Base-by-base conservation (phyloP, 2,113 vertebrate species). In the Lepisosteus oculatus region DNA sequence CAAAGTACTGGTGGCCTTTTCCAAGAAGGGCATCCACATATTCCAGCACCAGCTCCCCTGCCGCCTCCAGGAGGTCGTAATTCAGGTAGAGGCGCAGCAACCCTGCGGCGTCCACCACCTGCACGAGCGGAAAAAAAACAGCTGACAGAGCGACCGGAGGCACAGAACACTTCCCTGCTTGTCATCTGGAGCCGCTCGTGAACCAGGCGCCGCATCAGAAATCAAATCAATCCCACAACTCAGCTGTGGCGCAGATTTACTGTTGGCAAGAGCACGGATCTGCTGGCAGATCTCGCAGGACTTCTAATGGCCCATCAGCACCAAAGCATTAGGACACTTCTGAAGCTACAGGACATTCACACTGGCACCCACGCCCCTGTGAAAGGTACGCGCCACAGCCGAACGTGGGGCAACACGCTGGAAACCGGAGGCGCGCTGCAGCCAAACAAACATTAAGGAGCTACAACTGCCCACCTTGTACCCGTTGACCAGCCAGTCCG, bases 71-170 rank as follows among this genome's bases (percentile, higher is more conserved):
- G 45, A 94, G 93, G 73, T 98, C 96, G 0, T 94, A 99, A 76
- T 95, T 98, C 81, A 99, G 85, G 64, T 95, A 95, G 5, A 99
- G 93, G 3, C 95, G 95, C 14, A 99, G 91, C 78, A 99, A 83
- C 45, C 94, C 88, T 0, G 97, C 93, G 0, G 95, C 91, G 0
- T 99, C 96, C 61, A 95, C 90, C 0, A 85, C 89, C 96, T 98
- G 83, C 2, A 47, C 59, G 41, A 8, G 74, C 7, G 42, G 9
- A 1, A 64, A 65, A 65, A 41, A 29, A 7, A 42, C 17, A 41
- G 29, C 57, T 59, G 5, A 59, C 13, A 59, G n/a, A 59, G n/a
- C 14, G 8, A 9, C 14, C 8, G n/a, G 9, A 3, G 14, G 54
- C 45, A 29, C 29, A 29, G 68, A 13, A 15, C 57, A 74, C 68